Evolutionary conservation across 1,140 invertebrate genomes (phyloP), one percentile per base, ranked within the genome.

Genomic region (Harpegnathos saltator): DNA sequence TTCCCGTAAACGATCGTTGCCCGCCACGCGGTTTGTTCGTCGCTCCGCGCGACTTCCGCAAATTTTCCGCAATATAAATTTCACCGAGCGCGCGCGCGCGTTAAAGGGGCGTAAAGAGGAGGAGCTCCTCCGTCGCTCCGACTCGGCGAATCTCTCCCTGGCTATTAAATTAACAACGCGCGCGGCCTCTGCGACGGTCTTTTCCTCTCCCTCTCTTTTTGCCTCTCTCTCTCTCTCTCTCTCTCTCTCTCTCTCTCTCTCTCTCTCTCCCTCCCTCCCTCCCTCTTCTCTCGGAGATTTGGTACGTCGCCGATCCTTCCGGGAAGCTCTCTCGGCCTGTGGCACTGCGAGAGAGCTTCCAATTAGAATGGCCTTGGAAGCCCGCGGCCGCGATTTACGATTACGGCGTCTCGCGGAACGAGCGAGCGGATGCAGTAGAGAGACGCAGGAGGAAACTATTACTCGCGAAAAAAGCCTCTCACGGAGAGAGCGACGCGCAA

Each of bases 121-220:
- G 54, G 19, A 48, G 29, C n/a, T 1, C 14, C 24, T 17, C 12
- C n/a, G 7, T 77, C 50, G n/a, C 14, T 56, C 4, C 33, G 12
- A 44, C 5, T 33, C 26, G 54, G 12, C 65, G 56, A 80, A 44
- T 62, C 50, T 84, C 48, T 84, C 59, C 26, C 44, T 0, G 17
- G 24, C 48, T 69, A 84, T 86, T 86, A 82, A 69, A 75, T 83
- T 83, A 85, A 54, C 69, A 54, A 62, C 33, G 24, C 61, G 52
- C 56, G 15, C 56, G 24, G 61, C 61, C 61, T n/a, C 26, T 71
- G 26, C 38, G 77, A 61, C 69, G 24, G 19, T 71, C 58, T 82
- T 14, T 9, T 11, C 11, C 38, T 44, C 38, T 44, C 38, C 11
- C 9, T 44, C 38, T 44, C 38, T 44, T 9, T 44, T 9, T 44